Evolutionary conservation across 2,888 invertebrate species (phyloP), one percentile per base, ranked within the genome.

Genomic region (Pherbina coryleti): DNA sequence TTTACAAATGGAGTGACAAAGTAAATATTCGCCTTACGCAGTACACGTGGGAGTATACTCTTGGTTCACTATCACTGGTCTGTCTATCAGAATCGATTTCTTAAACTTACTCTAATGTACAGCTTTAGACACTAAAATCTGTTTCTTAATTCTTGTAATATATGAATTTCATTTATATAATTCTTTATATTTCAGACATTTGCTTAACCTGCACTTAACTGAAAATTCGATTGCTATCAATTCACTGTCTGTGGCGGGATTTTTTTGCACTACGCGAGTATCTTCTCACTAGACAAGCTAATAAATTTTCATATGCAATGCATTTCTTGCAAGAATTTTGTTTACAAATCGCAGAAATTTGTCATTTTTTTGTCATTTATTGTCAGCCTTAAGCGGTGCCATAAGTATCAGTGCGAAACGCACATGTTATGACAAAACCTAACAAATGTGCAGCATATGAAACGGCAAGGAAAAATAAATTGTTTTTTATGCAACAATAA

Each of bases 331-430:
- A 37, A 25, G 25, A 22, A 28, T 60, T 25, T 37, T 34, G 5
- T 5, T 19, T 60, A 72, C 60, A 60, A 72, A 72, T 60, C 44
- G 60, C 72, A 31, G 22, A 22, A 37, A 75, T 75, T 66, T 53
- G 64, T 74, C 64, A 74, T 66, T 66, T 66, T 49, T 66, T 53
- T 31, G 66, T 51, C 66, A 64, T 75, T 75, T 75, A 75, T 75
- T 75, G 53, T 66, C 19, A 51, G 53, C 44, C 37, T 66, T 34
- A 75, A 75, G 75, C 75, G 31, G 19, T 25, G 31, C 17, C 53
- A 74, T 66, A 75, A 75, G 44, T 19, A 75, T 66, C 75, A 34
- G 34, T 11, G 44, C 31, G 25, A 25, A 37, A 31, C n/a, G 66
- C 75, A 75, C 22, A 66, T 75, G 66, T 66, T 66, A 17, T 66